Base-by-base conservation (phyloP, 2,888 invertebrate genomes). In the Macrosoma leucophasiata region DNA sequence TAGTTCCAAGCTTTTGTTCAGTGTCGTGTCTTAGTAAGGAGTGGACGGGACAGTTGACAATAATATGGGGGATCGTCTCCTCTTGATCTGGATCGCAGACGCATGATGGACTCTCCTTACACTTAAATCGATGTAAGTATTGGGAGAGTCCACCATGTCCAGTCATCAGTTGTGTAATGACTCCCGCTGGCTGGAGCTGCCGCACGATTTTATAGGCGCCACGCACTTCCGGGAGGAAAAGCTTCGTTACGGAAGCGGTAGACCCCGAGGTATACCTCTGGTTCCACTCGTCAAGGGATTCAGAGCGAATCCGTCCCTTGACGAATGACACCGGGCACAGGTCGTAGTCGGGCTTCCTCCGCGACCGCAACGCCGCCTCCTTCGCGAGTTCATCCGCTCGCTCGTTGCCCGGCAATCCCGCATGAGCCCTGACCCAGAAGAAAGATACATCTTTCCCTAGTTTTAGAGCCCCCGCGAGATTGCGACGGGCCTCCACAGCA, bases 101-200 rank as follows among this genome's bases (percentile, higher is more conserved):
- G 19, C 36, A 41, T 2, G 41, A 13, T 3, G 41, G 28, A n/a
- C 21, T 41, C 10, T 33, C 35, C 13, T 28, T 36, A 9, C 29
- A 30, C 13, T 38, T 40, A 22, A 45, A 45, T 2, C 40, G 17
- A 12, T 38, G 15, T 11, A 46, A 20, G 28, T 43, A 46, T 12
- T 30, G 14, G 0, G 33, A 21, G 11, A 36, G 34, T 1, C 39
- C 43, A 1, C 39, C 43, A 7, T 43, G 43, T 1, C 43, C 43
- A 1, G 40, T 43, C 15, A 38, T 9, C 3, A 29, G 10, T 10
- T 43, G 39, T 0, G 28, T 29, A 1, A 17, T 4, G 1, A 15
- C 9, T 4, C 10, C 6, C 3, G 10, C 18, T 4, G 24, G 2
- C 1, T 25, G 10, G 0, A 25, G 4, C 6, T 30, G n/a, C 1